Evolutionary conservation across 2,888 invertebrate species (phyloP), one percentile per base, ranked within the genome.

Genomic region (Acronicta alni): DNA sequence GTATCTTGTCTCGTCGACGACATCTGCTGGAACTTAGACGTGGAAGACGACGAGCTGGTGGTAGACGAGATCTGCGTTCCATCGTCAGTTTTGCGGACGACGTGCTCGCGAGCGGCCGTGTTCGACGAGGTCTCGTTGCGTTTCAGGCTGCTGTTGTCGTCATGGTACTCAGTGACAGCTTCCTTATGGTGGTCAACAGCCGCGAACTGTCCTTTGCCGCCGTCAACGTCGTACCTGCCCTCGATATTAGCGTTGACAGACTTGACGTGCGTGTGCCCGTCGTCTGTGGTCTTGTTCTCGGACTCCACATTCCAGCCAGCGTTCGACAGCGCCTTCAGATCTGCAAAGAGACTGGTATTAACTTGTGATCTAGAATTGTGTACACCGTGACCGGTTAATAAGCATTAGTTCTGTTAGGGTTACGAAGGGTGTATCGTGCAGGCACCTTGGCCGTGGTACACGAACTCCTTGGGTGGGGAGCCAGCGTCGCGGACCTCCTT

Each of bases 401-500:
- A 88, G 89, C 89, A 79, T 92, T 93, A 92, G 90, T 91, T 75
- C 73, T 77, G 87, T 90, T 89, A 89, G 77, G 74, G 84, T 75
- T 79, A 67, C 26, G 42, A 51, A 46, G 54, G 42, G 69, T 76
- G 80, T 80, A 81, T 79, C 74, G 80, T 79, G 80, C 80, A 74
- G 85, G 86, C 87, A 94, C 94, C 94, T 93, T 92, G 91, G 84
- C 88, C 90, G 84, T 89, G 89, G 88, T 91, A 93, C 74, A 86
- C 79, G 89, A 90, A 92, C 84, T 96, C 96, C 88, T 95, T 95
- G 57, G 96, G 96, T 26, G 97, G 97, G 60, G 97, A 97, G 89
- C 96, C 96, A 17, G 97, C 97, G 86, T 97, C 97, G 59, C 97
- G 95, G 66, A 97, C 96, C 91, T 97, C 97, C 92, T 97, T 97